Base-by-base conservation (phyloP, 2,113 vertebrate species). In the Myiozetetes cayanensis region DNA sequence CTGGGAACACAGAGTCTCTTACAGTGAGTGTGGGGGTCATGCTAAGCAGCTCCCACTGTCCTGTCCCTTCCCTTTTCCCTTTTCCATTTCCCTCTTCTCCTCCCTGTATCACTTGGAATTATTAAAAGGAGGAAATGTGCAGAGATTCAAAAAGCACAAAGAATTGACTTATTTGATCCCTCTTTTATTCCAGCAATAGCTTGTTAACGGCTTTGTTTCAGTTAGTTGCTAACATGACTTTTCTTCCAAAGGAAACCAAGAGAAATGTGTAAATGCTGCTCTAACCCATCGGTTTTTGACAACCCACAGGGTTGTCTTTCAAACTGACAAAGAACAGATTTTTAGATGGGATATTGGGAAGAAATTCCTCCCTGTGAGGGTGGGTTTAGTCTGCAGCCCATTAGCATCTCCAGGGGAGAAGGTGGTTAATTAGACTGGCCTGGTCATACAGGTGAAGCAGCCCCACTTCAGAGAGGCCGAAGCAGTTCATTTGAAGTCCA, bases 1-100 rank as follows among this genome's bases (percentile, higher is more conserved):
- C 98, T 99, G 96, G 94, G 88, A 53, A 82, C 75, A 94, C 19
- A 86, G 88, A 90, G 71, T 39, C 33, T 63, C 31, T 75, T 28
- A 31, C 6, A 31, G 73, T 5, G 12, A n/a, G 27, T 19, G 30
- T 43, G 55, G 56, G 63, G 88, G 65, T 71, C 65, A 50, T 0
- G 4, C 50, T 5, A 10, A 71, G 27, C 12, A 4, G 18, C 28
- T 53, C 53, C 77, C 61, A 70, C 63, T 3, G 0, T 31, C 41
- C 47, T 30, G 35, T 39, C 77, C 52, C 23, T 74, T 30, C 52
- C 52, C 14, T 41, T 66, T 27, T 8, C n/a, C 23, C 28, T 53
- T 70, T 13, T 18, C 52, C 17, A 30, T 66, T 49, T 10, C 12
- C 35, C 25, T 25, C 33, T 30, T 43, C 65, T 44, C 18, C 49